These are phyloP conservation scores for Blastobasis lacticolella DNA, from an alignment of 2,888 invertebrate genomes.

Conservation along the genomic window DNA sequence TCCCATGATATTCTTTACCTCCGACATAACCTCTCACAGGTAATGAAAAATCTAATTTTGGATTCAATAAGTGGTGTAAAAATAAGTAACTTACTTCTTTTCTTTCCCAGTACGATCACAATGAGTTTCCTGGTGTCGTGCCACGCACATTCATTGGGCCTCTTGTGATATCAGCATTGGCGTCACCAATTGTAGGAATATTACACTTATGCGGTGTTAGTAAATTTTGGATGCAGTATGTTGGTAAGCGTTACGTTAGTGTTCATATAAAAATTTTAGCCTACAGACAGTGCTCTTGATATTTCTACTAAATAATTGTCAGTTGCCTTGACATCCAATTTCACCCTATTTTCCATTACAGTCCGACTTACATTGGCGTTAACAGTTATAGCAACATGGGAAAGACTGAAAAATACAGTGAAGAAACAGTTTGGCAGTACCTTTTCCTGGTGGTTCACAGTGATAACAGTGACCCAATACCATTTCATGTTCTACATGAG, in stretches of 20 bases:
- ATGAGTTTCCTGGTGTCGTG: slow-evolving; percentile 97
- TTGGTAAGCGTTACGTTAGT: slow-evolving; percentile 75
- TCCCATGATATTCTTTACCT: slow-evolving; percentile 97
- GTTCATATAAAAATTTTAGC: too few relatives aligned
- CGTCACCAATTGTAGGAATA: slow-evolving; percentile 83
- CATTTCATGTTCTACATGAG: slow-evolving; percentile 98
- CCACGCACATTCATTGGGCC: slow-evolving; percentile 97
- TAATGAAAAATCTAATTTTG: slow-evolving; percentile 72
- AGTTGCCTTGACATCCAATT: neutral
- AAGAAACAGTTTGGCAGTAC: slow-evolving; percentile 84
- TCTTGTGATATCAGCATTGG: slow-evolving; percentile 82
- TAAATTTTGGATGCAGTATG: slow-evolving; percentile 92
- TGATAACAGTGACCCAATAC: slow-evolving; percentile 93
- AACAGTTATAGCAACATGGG: slow-evolving; percentile 83
- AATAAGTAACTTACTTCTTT: slow-evolving; percentile 17
- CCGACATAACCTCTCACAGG: slow-evolving; percentile 87
- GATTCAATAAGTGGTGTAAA: slow-evolving; percentile 37
- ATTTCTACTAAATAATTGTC: too few relatives aligned
- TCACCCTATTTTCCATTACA: slow-evolving; percentile 58
- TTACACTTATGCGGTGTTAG: slow-evolving; percentile 80
- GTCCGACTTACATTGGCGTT: slow-evolving; percentile 87
- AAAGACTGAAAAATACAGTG: slow-evolving; percentile 82
- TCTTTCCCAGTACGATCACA: slow-evolving; percentile 93
- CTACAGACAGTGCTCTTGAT: too few relatives aligned
- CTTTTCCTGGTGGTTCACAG: slow-evolving; percentile 86